Conservation (phyloP, 2,888 invertebrate species). For the Phaedon cochleariae region DNA sequence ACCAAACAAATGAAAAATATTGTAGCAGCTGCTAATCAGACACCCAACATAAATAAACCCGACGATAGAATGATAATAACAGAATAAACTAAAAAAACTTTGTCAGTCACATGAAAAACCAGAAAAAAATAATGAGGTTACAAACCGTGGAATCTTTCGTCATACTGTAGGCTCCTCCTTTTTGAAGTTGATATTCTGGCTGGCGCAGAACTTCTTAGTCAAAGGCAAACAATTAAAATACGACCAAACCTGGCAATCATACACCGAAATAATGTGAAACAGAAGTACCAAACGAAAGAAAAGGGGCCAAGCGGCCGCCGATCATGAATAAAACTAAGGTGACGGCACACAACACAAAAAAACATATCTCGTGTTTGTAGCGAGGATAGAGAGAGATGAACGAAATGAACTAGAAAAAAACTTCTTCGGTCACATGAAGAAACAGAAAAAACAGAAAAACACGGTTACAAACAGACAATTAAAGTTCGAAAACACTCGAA, state of each 20-base stretch:
- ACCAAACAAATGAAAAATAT: slow-evolving; percentile 79
- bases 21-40: slow-evolving; percentile 72
- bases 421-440: too few species aligned
- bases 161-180: slow-evolving; percentile 79
- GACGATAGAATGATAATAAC: too few species aligned
- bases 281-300: slow-evolving; percentile 80
- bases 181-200: slow-evolving; percentile 86
- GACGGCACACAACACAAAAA: slow-evolving; percentile 73
- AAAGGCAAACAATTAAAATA: slow-evolving; percentile 91
- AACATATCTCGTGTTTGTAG: slow-evolving; percentile 86
- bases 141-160: slow-evolving; percentile 66
- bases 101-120: too few species aligned
- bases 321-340: slow-evolving; percentile 77
- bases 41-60: too few species aligned
- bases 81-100: too few species aligned
- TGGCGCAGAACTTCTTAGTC: slow-evolving; percentile 88
- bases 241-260: slow-evolving; percentile 86
- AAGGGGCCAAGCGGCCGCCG: slow-evolving; percentile 75
- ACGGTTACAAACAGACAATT: slow-evolving; percentile 75
- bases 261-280: slow-evolving; percentile 87
- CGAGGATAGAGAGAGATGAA: slow-evolving; percentile 92
- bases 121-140: too few species aligned
- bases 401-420: too few species aligned
- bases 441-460: too few species aligned
- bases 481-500: slow-evolving; percentile 85